A percentile compares a stretch with the other conserved stretches of the same genome.
Evolutionary conservation across 2,797 vertebrate species (phyloP).

Genomic region (Myotis pilosus): DNA sequence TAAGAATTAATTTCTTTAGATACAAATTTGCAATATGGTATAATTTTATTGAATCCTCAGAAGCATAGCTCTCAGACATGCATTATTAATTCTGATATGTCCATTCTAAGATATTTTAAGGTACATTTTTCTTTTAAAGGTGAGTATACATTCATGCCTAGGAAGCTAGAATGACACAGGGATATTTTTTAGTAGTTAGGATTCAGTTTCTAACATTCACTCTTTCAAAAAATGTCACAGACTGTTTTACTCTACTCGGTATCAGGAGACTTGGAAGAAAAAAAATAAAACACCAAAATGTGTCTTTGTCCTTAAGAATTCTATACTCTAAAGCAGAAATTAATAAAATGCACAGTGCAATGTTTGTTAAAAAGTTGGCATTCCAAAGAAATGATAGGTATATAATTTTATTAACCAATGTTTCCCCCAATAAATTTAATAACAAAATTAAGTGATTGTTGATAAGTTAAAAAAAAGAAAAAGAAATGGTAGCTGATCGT

Average conservation of each 20-base stretch:
- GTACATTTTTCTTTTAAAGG: not conserved
- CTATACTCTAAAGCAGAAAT: not conserved
- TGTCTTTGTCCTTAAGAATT: not conserved
- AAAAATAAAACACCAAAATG: not conserved
- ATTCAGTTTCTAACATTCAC: not conserved
- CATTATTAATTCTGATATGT: conserved; percentile 29
- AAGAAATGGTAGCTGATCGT: not conserved
- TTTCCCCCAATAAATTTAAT: not conserved
- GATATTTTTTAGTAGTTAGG: not conserved
- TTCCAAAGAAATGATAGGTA: not conserved
- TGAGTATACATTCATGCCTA: not conserved
- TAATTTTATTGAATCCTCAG: conserved; percentile 24
- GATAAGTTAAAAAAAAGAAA: not conserved
- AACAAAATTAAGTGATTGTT: not conserved
- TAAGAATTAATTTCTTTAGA: not conserved
- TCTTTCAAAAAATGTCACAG: not conserved
- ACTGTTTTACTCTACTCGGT: not conserved
- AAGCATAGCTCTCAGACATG: not conserved
- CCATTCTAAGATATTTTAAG: not conserved
- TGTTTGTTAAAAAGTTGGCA: not conserved
- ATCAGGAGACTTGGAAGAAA: not conserved
- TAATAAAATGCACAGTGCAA: not conserved
- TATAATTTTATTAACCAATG: not conserved
- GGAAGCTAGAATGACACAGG: not conserved
- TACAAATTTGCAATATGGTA: not conserved